phyloP scores from a whole-genome alignment of 1,140 invertebrate species.

The Anadara kagoshimensis region DNA sequence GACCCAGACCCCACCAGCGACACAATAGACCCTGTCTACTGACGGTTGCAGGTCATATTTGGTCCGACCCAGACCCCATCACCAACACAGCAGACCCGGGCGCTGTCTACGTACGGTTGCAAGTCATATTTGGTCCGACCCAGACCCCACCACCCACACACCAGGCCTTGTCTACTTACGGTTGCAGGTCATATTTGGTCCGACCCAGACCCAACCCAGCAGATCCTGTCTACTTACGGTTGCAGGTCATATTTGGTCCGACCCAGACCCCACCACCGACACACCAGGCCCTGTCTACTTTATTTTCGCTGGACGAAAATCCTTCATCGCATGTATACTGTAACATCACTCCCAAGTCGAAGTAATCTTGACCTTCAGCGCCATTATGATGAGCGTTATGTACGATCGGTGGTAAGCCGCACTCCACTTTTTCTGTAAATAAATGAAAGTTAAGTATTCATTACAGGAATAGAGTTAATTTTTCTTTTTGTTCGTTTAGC shows the following conservation, averaged over 20 bases:
- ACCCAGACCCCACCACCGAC: constrained; percentile 90
- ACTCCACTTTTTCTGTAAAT: constrained; percentile 49
- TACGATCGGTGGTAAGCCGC: constrained; percentile 45
- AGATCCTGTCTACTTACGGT: constrained; percentile 87
- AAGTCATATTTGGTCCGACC: constrained; percentile 96
- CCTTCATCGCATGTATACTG: constrained; percentile 51
- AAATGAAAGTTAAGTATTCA: neutral
- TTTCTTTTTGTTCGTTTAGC: no score
- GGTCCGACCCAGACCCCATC: constrained; percentile 93
- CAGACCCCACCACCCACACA: constrained; percentile 89
- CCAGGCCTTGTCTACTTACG: constrained; percentile 87
- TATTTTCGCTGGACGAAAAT: constrained; percentile 39
- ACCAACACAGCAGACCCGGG: constrained; percentile 94
- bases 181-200: constrained; percentile 95
- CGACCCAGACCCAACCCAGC: constrained; percentile 95
- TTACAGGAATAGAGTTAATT: neutral
- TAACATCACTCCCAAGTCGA: constrained; percentile 46
- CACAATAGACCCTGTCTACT: constrained; percentile 88
- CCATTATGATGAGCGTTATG: constrained; percentile 50
- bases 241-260: constrained; percentile 95
- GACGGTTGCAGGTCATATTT: constrained; percentile 94
- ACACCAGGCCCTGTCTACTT: constrained; percentile 85
- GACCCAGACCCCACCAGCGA: constrained; percentile 90
- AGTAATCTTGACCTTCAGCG: constrained; percentile 21
- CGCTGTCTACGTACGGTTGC: constrained; percentile 84